phyloP scores from a whole-genome alignment of 2,888 invertebrate genomes.

The Heteromyza rotundicornis region DNA sequence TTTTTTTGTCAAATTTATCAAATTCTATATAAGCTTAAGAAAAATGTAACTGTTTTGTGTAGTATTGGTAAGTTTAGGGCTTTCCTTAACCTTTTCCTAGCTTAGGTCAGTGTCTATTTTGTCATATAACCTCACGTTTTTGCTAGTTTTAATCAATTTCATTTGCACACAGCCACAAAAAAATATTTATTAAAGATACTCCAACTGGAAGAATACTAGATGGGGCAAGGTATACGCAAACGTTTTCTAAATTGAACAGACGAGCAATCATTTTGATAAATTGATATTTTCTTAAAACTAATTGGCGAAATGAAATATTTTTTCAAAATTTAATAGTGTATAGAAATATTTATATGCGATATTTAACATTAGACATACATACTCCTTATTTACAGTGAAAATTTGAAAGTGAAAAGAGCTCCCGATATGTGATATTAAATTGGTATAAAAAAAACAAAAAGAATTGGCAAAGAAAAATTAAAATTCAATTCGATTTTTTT shows the following conservation, averaged over 20 bases:
- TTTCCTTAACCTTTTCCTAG: too few species aligned
- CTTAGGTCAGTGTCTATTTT: conserved; percentile 12
- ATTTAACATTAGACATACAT: too few species aligned
- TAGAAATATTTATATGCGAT: conserved; percentile 26
- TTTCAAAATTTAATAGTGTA: background rate
- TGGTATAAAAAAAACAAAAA: conserved; percentile 28
- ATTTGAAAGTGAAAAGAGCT: conserved; percentile 53
- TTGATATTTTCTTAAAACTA: background rate
- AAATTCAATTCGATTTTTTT: background rate
- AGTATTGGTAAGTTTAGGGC: conserved; percentile 1
- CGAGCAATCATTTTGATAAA: conserved; percentile 13
- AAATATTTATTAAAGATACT: conserved; percentile 15
- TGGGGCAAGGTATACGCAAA: background rate
- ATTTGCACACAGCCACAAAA: background rate
- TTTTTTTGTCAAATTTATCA: too few species aligned
- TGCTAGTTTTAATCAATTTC: background rate
- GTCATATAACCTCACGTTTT: conserved; percentile 13
- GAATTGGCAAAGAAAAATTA: background rate
- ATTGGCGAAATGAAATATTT: background rate
- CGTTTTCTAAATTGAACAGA: background rate
- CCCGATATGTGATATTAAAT: conserved; percentile 59
- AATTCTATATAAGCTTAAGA: background rate
- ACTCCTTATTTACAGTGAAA: conserved; percentile 39
- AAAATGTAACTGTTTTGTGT: background rate
- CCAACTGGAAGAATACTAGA: conserved; percentile 23